These are phyloP conservation scores for Zootoca vivipara DNA, from an alignment of 2,113 vertebrate genomes.

Conservation along the genomic window DNA sequence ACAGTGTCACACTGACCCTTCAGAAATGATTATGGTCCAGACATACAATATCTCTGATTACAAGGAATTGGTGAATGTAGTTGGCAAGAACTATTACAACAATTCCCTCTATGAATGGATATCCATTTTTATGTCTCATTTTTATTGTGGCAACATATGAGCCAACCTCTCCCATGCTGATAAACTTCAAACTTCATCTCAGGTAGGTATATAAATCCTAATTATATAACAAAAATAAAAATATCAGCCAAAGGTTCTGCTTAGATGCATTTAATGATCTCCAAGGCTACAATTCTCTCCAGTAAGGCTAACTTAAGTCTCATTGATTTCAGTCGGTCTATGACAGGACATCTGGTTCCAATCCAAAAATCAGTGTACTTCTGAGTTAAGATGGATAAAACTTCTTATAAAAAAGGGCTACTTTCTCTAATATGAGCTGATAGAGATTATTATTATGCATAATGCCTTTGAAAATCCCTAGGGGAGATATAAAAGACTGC, in stretches of 20 bases:
- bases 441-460: constrained; percentile 32
- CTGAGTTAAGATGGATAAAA: neutral
- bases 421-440: constrained; percentile 20
- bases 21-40: constrained; percentile 62
- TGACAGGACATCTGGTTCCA: neutral
- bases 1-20: constrained; percentile 41
- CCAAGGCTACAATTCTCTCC: neutral
- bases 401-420: neutral
- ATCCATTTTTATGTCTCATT: neutral
- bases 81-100: constrained; percentile 48
- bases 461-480: constrained; percentile 49
- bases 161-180: neutral
- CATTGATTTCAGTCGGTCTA: too few relatives aligned
- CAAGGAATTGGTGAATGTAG: constrained; percentile 58
- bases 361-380: neutral
- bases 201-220: neutral
- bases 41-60: constrained; percentile 41
- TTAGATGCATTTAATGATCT: constrained; percentile 21
- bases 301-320: too few relatives aligned
- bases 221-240: constrained; percentile 7
- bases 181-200: neutral
- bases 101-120: constrained; percentile 48
- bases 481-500: constrained; percentile 38
- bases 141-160: neutral
- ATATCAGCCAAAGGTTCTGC: neutral